Evolutionary conservation across 2,888 invertebrate species (phyloP), one percentile per base, ranked within the genome.

Genomic region (Torymus aiolomorphi): DNA sequence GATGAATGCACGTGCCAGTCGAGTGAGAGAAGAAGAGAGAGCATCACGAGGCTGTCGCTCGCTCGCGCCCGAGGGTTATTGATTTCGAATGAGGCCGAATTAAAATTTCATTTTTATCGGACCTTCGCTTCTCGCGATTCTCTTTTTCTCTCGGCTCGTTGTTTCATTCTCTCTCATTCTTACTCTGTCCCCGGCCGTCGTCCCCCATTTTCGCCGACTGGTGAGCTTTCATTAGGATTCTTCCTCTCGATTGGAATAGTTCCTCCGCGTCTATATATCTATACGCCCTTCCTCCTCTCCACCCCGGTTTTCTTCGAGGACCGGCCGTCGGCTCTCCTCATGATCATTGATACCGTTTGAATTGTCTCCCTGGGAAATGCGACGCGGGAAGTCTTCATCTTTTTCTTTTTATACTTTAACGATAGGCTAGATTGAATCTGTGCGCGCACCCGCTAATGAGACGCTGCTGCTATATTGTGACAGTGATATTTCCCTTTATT

Each of bases 61-160:
- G 12, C n/a, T n/a, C 56, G 73, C 14, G 20, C 11, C 49, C n/a
- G 51, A 31, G 65, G 20, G 57, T 57, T 74, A 74, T 74, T 66
- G 74, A 74, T 74, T 66, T 66, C 56, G 62, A 73, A 73, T 63
- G 52, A 62, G 66, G 74, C 66, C 56, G 66, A 66, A 74, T 74
- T 74, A 74, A 74, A 74, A 74, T 66, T 74, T 66, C 57, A 66
- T 52, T 74, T 66, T 66, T 66, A 74, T 54, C 66, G n/a, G 59
- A 18, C 57, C 49, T n/a, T 51, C 65, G n/a, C 18, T 65, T 51
- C 18, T 16, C 2, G 16, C n/a, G n/a, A 49, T 49, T 65, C 51
- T 65, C 16, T 51, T 10, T 51, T 51, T 16, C 13, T 51, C 51
- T 65, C 51, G 31, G 31, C 31, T 31, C 31, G 31, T 31, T 31